A percentile compares a stretch with the other conserved stretches of the same genome.
These are phyloP conservation scores for Seladonia tumulorum DNA, from an alignment of 2,888 invertebrate genomes.

Conservation along the genomic window DNA sequence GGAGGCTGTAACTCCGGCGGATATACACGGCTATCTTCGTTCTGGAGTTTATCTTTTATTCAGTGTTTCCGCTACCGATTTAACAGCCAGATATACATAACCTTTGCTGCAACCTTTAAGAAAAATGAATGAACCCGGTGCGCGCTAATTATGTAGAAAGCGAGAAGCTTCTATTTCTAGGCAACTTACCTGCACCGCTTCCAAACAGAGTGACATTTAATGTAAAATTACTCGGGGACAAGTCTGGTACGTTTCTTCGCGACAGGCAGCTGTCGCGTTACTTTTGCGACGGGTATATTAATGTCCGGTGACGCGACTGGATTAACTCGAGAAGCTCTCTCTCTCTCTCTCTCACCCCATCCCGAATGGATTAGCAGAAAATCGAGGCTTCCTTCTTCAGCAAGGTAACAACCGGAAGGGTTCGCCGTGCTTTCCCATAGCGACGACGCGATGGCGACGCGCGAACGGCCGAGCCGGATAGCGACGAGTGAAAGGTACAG, in stretches of 20 bases:
- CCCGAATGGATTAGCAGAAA: slow-evolving; percentile 12
- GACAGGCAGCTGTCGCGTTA: neutral
- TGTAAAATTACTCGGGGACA: neutral
- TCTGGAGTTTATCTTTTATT: neutral
- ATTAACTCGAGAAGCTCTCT: neutral
- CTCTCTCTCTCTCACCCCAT: neutral
- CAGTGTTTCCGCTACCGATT: neutral
- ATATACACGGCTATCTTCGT: neutral
- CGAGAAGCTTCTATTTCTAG: neutral
- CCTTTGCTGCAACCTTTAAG: neutral
- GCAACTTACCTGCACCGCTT: neutral
- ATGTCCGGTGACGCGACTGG: neutral
- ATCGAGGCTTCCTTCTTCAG: slow-evolving; percentile 15
- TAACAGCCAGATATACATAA: neutral
- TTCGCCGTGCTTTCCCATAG: slow-evolving; percentile 16
- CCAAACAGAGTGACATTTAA: neutral
- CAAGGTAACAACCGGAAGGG: slow-evolving; percentile 34
- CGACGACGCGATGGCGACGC: neutral
- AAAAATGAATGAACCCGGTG: neutral
- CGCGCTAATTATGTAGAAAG: neutral
- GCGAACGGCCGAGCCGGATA: slow-evolving; percentile 50
- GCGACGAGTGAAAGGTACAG: slow-evolving; percentile 61
- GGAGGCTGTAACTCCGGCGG: neutral
- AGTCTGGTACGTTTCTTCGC: neutral
- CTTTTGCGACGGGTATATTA: neutral